These are phyloP conservation scores for Teleopsis dalmanni DNA, from an alignment of 1,140 invertebrate genomes.

Conservation along the genomic window DNA sequence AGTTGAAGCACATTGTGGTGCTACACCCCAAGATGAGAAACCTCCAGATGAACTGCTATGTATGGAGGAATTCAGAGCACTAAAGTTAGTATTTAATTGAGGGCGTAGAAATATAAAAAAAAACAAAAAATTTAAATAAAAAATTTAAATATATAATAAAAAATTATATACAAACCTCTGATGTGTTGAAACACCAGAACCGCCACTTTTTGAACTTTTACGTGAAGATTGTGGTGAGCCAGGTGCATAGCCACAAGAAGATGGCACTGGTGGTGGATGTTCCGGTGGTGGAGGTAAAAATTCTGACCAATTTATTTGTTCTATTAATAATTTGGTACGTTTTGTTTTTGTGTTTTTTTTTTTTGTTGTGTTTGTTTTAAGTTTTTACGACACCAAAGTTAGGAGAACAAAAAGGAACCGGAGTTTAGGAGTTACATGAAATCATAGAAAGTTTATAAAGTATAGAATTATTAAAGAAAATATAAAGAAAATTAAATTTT, in stretches of 20 bases:
- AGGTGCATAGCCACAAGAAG: slow-evolving; percentile 31
- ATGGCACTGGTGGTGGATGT: slow-evolving; percentile 60
- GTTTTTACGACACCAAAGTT: slow-evolving; percentile 13
- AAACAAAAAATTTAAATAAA: neutral
- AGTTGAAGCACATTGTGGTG: slow-evolving; percentile 29
- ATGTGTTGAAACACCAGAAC: slow-evolving; percentile 41
- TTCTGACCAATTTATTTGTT: slow-evolving; percentile 67
- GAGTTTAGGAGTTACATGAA: slow-evolving; percentile 15
- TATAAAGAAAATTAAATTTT: neutral
- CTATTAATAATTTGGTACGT: slow-evolving; percentile 23
- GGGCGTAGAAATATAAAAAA: neutral
- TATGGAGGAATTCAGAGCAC: slow-evolving; percentile 38
- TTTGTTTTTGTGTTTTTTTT: neutral
- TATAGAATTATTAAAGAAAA: neutral
- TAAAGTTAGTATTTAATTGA: too few species aligned
- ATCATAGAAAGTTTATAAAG: neutral
- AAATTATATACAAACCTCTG: slow-evolving; percentile 26
- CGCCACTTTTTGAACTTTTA: slow-evolving; percentile 40
- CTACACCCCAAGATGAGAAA: slow-evolving; percentile 40
- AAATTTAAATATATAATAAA: neutral
- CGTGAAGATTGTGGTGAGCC: slow-evolving; percentile 40
- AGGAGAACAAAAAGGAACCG: slow-evolving; percentile 19
- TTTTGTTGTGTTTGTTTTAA: neutral
- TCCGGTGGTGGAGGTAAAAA: slow-evolving; percentile 72
- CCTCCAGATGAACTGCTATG: slow-evolving; percentile 40